A percentile compares a stretch with the other conserved stretches of the same genome.
phyloP scores from a whole-genome alignment of 1,140 invertebrate genomes.

The Trissolcus basalis region DNA sequence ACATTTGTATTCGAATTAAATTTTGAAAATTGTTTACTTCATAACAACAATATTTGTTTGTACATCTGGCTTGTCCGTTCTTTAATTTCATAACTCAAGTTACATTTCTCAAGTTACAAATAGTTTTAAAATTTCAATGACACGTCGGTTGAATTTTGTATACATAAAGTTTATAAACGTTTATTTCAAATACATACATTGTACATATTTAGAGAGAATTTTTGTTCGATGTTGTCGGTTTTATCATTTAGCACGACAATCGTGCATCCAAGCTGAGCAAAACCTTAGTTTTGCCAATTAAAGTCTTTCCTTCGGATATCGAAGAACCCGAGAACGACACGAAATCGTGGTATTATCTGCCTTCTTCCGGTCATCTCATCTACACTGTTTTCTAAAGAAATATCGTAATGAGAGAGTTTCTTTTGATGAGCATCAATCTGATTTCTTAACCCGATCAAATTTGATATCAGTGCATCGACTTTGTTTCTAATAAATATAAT shows the following conservation, averaged over 20 bases:
- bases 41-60: too few species aligned
- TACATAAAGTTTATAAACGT: too few species aligned
- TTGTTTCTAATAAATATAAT: too few species aligned
- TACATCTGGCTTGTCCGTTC: too few species aligned
- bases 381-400: slow-evolving; percentile 21
- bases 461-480: not conserved
- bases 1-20: too few species aligned
- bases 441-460: slow-evolving; percentile 8
- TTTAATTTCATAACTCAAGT: too few species aligned
- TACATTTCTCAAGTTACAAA: too few species aligned
- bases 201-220: not conserved
- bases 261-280: slow-evolving; percentile 41
- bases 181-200: not conserved
- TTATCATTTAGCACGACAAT: slow-evolving; percentile 55
- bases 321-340: slow-evolving; percentile 53
- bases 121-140: too few species aligned
- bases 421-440: slow-evolving; percentile 32
- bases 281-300: slow-evolving; percentile 57
- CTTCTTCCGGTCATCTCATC: slow-evolving; percentile 48
- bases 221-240: slow-evolving; percentile 36
- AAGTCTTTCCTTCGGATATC: slow-evolving; percentile 52
- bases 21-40: too few species aligned
- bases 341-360: slow-evolving; percentile 54
- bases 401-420: slow-evolving; percentile 35
- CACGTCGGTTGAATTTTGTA: not conserved